Base-by-base conservation (phyloP, 2,113 vertebrate genomes). In the Varanus salvator region DNA sequence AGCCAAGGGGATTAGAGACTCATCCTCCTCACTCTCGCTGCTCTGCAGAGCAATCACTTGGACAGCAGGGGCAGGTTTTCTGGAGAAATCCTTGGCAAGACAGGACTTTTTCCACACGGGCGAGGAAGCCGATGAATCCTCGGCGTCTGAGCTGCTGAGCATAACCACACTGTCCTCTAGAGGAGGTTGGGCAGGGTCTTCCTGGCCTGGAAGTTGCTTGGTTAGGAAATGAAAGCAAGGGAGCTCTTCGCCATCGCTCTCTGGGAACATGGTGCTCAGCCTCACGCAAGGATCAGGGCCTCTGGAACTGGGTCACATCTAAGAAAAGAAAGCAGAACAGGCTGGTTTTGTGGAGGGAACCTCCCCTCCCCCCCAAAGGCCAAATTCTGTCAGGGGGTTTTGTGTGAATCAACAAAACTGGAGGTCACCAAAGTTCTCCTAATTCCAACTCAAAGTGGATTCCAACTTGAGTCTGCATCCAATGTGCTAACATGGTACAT, bases 11-110 rank as follows among this genome's bases (percentile, higher is more conserved):
- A 96, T 80, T 29, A 95, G 80, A 3, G 72, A 78, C 2, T 97
- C 97, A 15, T 96, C 97, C 15, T 96, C 95, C 19, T 97, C 98
- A 34, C 97, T 97, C 23, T 94, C 97, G 19, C 98, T 98, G 96
- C 97, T 98, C 71, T 97, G 92, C 92, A 94, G 93, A 82, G 92
- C 87, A 0, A 94, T 91, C 0, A 87, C 86, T 17, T 71, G 48
- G 60, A 80, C 57, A 1, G 15, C n/a, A 27, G 80, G 15, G 68
- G 72, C 6, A 64, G 87, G 38, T 44, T n/a, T n/a, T 38, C 75
- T 34, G 29, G 9, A 54, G 38, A 3, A 74, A 1, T 8, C n/a
- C 80, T 17, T n/a, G 86, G 8, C 14, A 50, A 60, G 52, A 1
- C 86, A 9, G n/a, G 1, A 19, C 4, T 19, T 87, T 80, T 19